Percentiles rank a stretch among this genome's conserved stretches.
Conservation (phyloP, 2,113 vertebrate genomes). For the Lanius ludovicianus region DNA sequence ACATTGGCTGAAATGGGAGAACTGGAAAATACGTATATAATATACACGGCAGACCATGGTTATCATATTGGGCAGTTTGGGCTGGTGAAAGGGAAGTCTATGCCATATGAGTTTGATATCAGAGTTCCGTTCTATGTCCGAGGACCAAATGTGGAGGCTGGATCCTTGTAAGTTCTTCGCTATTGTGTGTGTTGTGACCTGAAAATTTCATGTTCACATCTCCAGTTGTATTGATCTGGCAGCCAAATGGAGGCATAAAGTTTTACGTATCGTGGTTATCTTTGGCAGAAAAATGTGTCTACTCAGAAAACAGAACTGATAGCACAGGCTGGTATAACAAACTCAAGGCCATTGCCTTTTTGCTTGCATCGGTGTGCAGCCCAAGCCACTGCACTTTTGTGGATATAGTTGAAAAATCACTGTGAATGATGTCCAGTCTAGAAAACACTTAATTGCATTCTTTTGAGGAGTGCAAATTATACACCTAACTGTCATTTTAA, state of each 20-base stretch:
- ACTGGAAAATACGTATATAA: constrained; percentile 93
- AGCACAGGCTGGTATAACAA: not conserved
- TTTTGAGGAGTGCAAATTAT: not conserved
- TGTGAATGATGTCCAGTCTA: not conserved
- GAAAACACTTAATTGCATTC: not conserved
- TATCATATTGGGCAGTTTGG: constrained; percentile 98
- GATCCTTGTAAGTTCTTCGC: constrained; percentile 83
- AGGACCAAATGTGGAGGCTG: constrained; percentile 92
- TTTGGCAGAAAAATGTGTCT: not conserved
- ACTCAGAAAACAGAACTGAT: not conserved
- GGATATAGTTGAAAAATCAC: not conserved
- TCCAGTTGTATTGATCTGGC: not conserved
- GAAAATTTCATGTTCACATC: not conserved
- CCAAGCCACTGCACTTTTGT: not conserved
- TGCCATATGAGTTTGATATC: constrained; percentile 98
- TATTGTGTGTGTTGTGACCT: not conserved
- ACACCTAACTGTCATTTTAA: not conserved
- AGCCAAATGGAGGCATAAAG: not conserved
- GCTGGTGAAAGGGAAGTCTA: constrained; percentile 96
- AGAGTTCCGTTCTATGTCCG: constrained; percentile 93
- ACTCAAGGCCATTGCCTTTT: not conserved
- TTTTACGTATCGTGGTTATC: not conserved
- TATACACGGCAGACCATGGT: constrained; percentile 96
- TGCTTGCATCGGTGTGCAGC: not conserved
- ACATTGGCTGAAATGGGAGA: constrained; percentile 89